Conservation (phyloP, 2,888 invertebrate species). For the Cataglyphis altisquamis region DNA sequence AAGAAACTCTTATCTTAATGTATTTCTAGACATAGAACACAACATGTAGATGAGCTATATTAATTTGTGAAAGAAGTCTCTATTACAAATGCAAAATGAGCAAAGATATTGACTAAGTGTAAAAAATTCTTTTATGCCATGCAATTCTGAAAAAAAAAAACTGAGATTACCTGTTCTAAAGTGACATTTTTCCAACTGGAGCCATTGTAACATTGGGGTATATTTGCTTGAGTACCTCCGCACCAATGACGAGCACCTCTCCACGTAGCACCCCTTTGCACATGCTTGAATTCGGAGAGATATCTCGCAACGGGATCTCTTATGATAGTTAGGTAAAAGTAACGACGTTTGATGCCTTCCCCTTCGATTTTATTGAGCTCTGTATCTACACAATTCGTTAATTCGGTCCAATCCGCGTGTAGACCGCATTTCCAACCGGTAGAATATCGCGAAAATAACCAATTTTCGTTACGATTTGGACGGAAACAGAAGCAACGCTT, state of each 20-base stretch:
- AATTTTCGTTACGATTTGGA: slow-evolving; percentile 96
- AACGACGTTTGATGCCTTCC: slow-evolving; percentile 92
- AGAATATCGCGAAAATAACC: slow-evolving; percentile 99
- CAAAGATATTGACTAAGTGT: background rate
- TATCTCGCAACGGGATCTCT: slow-evolving; percentile 97
- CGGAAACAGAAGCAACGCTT: slow-evolving; percentile 97
- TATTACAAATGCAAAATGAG: background rate
- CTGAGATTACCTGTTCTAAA: slow-evolving; percentile 87
- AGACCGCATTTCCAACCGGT: slow-evolving; percentile 99
- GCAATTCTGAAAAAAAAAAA: slow-evolving; percentile 7
- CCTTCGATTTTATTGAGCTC: slow-evolving; percentile 97
- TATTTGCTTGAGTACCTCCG: slow-evolving; percentile 91
- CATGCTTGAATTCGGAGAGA: slow-evolving; percentile 98
- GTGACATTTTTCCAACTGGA: slow-evolving; percentile 96
- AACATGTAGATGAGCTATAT: slow-evolving; percentile 31
- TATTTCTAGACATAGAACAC: slow-evolving; percentile 61
- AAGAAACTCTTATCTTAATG: slow-evolving; percentile 61
- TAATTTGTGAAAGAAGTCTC: background rate
- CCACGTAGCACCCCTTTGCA: slow-evolving; percentile 98
- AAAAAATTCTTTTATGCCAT: background rate
- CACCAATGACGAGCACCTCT: slow-evolving; percentile 91
- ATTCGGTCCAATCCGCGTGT: slow-evolving; percentile 99
- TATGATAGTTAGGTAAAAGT: slow-evolving; percentile 98
- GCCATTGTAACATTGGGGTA: slow-evolving; percentile 93
- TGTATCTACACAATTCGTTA: slow-evolving; percentile 96